phyloP scores from a whole-genome alignment of 2,888 invertebrate species.

The Philereme vetulata region DNA sequence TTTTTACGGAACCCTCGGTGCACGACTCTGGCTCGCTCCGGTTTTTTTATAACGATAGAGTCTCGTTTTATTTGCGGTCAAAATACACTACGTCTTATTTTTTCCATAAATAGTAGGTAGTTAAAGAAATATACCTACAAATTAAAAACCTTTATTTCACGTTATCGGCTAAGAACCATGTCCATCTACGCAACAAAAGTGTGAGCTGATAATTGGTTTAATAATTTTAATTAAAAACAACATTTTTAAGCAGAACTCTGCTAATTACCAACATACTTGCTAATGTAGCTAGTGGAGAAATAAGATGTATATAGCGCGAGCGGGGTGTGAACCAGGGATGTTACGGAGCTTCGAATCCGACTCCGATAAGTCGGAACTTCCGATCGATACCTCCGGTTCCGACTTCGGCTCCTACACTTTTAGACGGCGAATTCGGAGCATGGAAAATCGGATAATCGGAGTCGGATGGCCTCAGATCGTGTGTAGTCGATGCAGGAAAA shows the following conservation, averaged over 20 bases:
- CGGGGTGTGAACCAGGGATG: background rate
- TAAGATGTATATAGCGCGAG: background rate
- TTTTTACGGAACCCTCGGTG: no score
- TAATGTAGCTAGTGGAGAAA: background rate
- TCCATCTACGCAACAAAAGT: background rate
- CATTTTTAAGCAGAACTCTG: background rate
- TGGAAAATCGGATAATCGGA: no score
- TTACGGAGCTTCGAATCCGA: background rate
- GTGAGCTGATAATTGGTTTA: background rate
- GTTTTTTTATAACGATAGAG: no score
- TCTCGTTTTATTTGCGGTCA: no score
- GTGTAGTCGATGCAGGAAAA: no score
- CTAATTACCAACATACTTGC: background rate
- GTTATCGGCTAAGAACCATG: background rate
- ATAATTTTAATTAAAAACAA: background rate
- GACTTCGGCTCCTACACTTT: no score
- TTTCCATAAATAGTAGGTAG: background rate
- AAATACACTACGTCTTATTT: background rate
- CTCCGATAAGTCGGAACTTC: no score
- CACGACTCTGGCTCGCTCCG: no score
- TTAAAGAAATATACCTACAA: background rate
- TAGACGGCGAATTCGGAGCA: no score
- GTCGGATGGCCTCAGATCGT: no score
- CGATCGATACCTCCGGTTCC: no score
- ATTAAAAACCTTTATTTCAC: background rate